Evolutionary conservation across 2,113 vertebrate species (phyloP).

Genomic region (Puntigrus tetrazona): DNA sequence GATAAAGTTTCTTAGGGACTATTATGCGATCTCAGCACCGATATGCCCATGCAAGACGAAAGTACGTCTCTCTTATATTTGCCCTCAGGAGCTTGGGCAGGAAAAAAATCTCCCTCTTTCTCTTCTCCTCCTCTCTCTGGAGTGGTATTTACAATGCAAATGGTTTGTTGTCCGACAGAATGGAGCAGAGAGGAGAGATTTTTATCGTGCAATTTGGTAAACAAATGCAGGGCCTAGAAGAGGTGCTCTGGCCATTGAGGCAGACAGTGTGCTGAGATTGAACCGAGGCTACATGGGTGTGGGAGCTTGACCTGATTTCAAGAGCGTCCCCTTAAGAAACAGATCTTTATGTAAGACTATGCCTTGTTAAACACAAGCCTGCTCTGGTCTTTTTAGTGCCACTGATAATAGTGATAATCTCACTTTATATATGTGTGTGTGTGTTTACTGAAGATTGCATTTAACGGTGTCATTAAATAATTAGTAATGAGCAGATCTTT

Average conservation of each 20-base stretch:
- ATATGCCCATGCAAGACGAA: conserved; percentile 44
- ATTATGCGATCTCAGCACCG: conserved; percentile 49
- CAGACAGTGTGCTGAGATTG: conserved; percentile 35
- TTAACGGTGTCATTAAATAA: neutral
- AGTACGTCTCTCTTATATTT: conserved; percentile 62
- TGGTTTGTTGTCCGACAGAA: conserved; percentile 41
- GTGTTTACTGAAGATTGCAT: neutral
- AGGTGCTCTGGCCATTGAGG: conserved; percentile 19
- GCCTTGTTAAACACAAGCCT: neutral
- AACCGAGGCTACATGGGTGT: conserved; percentile 32
- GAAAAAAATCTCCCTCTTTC: conserved; percentile 24
- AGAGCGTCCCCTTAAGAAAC: conserved; percentile 23
- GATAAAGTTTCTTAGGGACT: conserved; percentile 62
- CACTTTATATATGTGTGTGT: no score
- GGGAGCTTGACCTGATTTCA: conserved; percentile 41
- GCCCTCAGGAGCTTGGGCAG: conserved; percentile 22
- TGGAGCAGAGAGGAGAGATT: conserved; percentile 58
- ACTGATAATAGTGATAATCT: neutral
- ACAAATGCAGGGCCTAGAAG: conserved; percentile 64
- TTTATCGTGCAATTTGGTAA: conserved; percentile 66
- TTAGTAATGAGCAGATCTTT: neutral
- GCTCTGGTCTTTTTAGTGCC: neutral
- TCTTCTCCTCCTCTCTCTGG: conserved; percentile 51
- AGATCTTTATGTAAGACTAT: conserved; percentile 3
- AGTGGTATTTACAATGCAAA: conserved; percentile 76